These are phyloP conservation scores for Buteo buteo DNA, from an alignment of 2,113 vertebrate species.

Conservation along the genomic window DNA sequence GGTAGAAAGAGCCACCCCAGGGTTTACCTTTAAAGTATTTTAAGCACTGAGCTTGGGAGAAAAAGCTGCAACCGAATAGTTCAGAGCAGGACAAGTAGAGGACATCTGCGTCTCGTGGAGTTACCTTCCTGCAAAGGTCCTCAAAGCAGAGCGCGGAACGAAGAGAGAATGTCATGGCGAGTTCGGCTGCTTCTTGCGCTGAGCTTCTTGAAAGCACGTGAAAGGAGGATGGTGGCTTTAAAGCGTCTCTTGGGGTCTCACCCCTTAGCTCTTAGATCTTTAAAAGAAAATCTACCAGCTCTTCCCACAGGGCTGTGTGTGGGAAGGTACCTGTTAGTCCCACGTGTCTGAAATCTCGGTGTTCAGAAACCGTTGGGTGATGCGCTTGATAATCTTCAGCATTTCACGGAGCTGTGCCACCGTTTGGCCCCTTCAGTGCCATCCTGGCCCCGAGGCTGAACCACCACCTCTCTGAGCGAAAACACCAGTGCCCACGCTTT, in stretches of 20 bases:
- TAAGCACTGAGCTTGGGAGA: not conserved
- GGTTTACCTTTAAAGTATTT: conserved; percentile 27
- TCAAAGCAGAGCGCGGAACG: not conserved
- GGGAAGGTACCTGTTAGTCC: not conserved
- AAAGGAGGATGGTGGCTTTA: not conserved
- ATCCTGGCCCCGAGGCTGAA: not conserved
- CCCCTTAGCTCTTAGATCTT: not conserved
- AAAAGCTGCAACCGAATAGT: not conserved
- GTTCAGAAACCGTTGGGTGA: not conserved
- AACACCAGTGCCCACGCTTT: not conserved
- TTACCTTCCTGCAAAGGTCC: not conserved
- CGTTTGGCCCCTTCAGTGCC: rapidly evolving
- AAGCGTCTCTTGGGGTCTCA: not conserved
- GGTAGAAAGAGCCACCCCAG: not conserved
- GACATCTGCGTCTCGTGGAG: not conserved
- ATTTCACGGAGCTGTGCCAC: not conserved
- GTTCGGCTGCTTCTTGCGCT: not conserved
- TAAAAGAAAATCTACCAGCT: not conserved
- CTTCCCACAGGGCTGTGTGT: not conserved
- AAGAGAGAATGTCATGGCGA: not conserved
- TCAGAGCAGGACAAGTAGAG: not conserved
- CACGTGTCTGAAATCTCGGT: rapidly evolving
- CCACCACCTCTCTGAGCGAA: not conserved
- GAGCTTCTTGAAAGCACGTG: not conserved
- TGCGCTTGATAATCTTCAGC: not conserved